Evolutionary conservation across 2,113 vertebrate genomes (phyloP).

Genomic region (Carlito syrichta): DNA sequence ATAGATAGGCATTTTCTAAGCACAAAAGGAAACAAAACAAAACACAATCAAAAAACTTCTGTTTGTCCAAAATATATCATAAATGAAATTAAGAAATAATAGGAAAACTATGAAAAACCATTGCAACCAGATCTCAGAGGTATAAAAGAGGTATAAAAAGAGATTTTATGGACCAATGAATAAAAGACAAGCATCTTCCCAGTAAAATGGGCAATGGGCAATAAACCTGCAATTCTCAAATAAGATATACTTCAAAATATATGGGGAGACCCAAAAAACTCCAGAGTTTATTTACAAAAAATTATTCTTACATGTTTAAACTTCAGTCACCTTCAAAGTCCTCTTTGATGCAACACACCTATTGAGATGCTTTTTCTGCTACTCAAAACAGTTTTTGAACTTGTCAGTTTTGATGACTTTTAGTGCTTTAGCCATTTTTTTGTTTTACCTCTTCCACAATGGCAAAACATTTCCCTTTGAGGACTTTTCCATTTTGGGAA

Average conservation of each 20-base stretch:
- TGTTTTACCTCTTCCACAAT: too few species aligned
- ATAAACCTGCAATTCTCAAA: not conserved
- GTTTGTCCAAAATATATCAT: not conserved
- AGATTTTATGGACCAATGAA: not conserved
- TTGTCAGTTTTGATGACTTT: too few species aligned
- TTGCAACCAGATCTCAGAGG: not conserved
- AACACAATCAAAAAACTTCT: not conserved
- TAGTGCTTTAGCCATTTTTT: too few species aligned
- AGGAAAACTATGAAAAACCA: not conserved
- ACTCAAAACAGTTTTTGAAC: too few species aligned
- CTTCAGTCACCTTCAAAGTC: too few species aligned
- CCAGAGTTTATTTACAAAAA: not conserved
- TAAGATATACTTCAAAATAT: not conserved
- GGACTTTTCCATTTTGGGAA: too few species aligned
- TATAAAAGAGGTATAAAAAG: not conserved
- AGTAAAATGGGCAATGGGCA: not conserved
- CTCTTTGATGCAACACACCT: too few species aligned
- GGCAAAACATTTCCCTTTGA: too few species aligned
- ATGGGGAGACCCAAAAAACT: not conserved
- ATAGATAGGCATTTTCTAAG: not conserved
- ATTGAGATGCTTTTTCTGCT: too few species aligned
- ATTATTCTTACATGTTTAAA: too few species aligned
- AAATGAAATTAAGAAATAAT: not conserved
- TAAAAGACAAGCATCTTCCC: not conserved
- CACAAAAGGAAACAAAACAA: not conserved